Conservation (phyloP, 1,140 invertebrate species). For the Micrasema longulum region DNA sequence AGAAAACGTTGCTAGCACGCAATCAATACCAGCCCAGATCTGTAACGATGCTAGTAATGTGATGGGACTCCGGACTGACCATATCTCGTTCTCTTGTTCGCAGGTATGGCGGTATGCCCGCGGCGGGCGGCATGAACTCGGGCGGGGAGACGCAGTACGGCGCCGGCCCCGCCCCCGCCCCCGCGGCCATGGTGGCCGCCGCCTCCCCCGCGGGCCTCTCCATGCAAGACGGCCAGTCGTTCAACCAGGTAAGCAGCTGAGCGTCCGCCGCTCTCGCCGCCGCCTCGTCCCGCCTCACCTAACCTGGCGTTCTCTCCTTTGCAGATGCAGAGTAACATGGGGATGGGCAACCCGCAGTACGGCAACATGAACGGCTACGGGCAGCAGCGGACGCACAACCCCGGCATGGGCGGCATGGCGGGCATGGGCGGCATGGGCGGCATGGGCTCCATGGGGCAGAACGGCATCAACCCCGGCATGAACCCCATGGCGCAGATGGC, state of each 20-base stretch:
- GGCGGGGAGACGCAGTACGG: slow-evolving; percentile 57
- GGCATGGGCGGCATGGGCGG: slow-evolving; percentile 72
- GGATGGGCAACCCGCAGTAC: slow-evolving; percentile 68
- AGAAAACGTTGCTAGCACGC: too few relatives aligned
- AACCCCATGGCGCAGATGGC: slow-evolving; percentile 74
- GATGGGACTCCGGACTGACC: too few relatives aligned
- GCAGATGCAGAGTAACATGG: slow-evolving; percentile 69
- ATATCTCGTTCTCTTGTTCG: neutral
- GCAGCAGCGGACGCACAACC: slow-evolving; percentile 67
- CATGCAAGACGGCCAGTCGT: slow-evolving; percentile 69
- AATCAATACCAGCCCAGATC: too few relatives aligned
- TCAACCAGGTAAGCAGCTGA: slow-evolving; percentile 67
- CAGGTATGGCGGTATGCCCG: slow-evolving; percentile 68
- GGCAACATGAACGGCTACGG: slow-evolving; percentile 67
- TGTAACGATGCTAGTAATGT: too few relatives aligned
- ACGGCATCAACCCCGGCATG: slow-evolving; percentile 64
- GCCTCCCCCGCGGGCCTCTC: slow-evolving; percentile 66
- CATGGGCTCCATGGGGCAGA: slow-evolving; percentile 68
- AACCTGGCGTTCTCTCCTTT: slow-evolving; percentile 22
- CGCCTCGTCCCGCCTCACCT: too few relatives aligned
- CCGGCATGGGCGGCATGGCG: slow-evolving; percentile 73
- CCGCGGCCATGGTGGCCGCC: slow-evolving; percentile 65
- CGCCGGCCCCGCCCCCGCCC: slow-evolving; percentile 49
- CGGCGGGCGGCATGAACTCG: slow-evolving; percentile 68
- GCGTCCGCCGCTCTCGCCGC: too few relatives aligned